Percentiles rank a stretch among this genome's conserved stretches.
Evolutionary conservation across 2,888 invertebrate genomes (phyloP).

Genomic region (Miltochrista miniata): DNA sequence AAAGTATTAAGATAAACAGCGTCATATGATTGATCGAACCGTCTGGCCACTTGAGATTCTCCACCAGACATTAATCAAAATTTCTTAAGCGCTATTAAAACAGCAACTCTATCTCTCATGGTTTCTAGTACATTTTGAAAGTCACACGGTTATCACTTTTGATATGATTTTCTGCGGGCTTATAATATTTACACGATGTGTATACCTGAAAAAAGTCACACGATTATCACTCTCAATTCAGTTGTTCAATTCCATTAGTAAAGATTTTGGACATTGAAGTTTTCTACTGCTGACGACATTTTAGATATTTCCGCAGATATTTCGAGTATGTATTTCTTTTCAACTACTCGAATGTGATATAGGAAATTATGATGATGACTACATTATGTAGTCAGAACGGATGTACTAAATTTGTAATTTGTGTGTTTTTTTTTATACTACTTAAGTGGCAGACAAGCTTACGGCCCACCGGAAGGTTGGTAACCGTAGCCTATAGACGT

Average conservation of each 20-base stretch:
- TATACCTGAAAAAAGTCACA: background rate
- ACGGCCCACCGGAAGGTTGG: no score
- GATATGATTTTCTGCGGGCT: background rate
- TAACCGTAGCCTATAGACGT: no score
- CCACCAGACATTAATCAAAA: constrained; percentile 43
- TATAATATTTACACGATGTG: background rate
- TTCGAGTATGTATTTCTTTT: no score
- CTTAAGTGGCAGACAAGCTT: no score
- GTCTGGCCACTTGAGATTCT: constrained; percentile 24
- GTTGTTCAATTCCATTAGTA: background rate
- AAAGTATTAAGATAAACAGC: constrained; percentile 31
- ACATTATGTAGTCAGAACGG: no score
- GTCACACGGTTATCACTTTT: constrained; percentile 11
- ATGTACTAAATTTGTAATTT: no score
- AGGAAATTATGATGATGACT: no score
- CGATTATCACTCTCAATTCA: background rate
- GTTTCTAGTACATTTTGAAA: constrained; percentile 8
- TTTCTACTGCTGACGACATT: no score
- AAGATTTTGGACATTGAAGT: no score
- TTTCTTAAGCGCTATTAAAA: constrained; percentile 42
- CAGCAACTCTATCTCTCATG: constrained; percentile 31
- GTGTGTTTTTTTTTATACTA: no score
- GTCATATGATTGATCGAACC: constrained; percentile 29
- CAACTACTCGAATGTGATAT: no score
- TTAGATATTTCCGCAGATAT: no score